Conservation (phyloP, 2,888 invertebrate genomes). For the Heliconius hortense region DNA sequence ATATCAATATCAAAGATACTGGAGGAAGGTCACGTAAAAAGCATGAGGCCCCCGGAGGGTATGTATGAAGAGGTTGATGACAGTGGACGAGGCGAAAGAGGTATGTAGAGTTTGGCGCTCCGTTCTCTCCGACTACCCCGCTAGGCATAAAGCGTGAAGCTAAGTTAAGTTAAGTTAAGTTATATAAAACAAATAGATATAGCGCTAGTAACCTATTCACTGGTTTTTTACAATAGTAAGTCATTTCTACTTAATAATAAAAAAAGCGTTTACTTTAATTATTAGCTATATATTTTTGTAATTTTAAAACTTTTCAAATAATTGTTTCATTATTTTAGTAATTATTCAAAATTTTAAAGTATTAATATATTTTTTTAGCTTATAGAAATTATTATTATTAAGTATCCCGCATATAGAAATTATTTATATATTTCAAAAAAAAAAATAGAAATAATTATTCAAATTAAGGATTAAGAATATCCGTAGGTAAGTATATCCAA, state of each 20-base stretch:
- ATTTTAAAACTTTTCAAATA: background rate
- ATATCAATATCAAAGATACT: too few species aligned
- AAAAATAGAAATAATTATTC: background rate
- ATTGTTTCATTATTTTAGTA: background rate
- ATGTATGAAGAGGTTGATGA: too few species aligned
- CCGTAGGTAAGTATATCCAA: background rate
- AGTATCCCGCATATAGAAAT: too few species aligned
- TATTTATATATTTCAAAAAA: background rate
- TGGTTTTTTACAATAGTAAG: background rate
- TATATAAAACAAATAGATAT: background rate
- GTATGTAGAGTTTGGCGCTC: too few species aligned
- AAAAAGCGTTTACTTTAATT: background rate
- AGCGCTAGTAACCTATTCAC: background rate
- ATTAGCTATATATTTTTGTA: background rate
- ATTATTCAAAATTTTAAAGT: background rate
- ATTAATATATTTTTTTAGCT: too few species aligned
- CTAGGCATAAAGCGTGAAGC: too few species aligned
- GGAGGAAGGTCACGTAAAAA: too few species aligned
- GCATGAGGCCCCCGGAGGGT: too few species aligned
- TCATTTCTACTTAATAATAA: background rate
- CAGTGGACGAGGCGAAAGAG: too few species aligned
- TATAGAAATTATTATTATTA: too few species aligned
- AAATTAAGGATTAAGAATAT: background rate
- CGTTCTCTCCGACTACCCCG: too few species aligned
- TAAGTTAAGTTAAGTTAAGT: too few species aligned